Conservation (phyloP, 2,797 vertebrate species). For the Pangasius krempfi region DNA sequence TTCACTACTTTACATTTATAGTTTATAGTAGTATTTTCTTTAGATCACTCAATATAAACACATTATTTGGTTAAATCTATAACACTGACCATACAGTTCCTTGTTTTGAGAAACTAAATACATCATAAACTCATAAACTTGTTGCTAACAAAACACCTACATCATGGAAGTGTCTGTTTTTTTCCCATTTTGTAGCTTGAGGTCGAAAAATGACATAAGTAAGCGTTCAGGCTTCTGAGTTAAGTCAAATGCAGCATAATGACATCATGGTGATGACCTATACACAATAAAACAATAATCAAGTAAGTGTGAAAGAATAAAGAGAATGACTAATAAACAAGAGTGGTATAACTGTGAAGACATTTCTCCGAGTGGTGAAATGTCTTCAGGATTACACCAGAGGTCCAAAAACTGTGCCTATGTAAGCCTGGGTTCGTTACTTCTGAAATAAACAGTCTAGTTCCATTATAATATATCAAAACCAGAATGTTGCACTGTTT, state of each 20-base stretch:
- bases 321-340: neutral
- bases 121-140: neutral
- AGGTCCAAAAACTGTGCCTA: neutral
- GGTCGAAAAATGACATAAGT: neutral
- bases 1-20: neutral
- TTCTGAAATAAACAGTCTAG: neutral
- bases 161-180: neutral
- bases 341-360: neutral
- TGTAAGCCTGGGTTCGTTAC: neutral
- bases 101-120: neutral
- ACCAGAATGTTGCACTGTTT: neutral
- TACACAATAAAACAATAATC: neutral
- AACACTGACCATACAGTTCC: neutral
- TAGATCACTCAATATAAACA: neutral
- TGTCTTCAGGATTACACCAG: neutral
- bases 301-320: neutral
- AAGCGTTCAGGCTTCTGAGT: neutral
- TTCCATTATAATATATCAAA: neutral
- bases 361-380: neutral
- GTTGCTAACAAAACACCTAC: neutral
- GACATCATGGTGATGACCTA: neutral
- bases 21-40: neutral
- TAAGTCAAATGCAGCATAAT: neutral
- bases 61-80: neutral
- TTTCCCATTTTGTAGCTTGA: neutral